These are phyloP conservation scores for Cyprinella venusta DNA, from an alignment of 2,797 vertebrate species.

Conservation along the genomic window DNA sequence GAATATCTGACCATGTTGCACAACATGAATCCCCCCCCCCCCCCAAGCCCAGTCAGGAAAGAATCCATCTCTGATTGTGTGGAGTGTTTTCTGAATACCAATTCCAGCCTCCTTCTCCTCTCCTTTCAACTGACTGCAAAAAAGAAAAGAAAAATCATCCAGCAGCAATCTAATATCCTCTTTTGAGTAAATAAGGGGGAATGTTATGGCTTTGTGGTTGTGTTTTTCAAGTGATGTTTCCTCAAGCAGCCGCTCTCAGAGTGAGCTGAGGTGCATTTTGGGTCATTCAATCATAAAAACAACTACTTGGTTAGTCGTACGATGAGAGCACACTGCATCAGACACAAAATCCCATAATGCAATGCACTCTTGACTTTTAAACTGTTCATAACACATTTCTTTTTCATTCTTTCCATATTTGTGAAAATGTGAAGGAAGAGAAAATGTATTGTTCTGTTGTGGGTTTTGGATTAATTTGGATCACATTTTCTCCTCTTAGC, in stretches of 20 bases:
- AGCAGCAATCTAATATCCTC: constrained; percentile 39
- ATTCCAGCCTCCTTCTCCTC: neutral
- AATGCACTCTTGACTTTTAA: neutral
- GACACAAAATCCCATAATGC: neutral
- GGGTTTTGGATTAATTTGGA: constrained; percentile 10
- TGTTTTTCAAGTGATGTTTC: constrained; percentile 25
- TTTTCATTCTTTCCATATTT: neutral
- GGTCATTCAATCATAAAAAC: constrained; percentile 35
- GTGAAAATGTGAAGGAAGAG: neutral
- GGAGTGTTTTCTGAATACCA: constrained; percentile 39
- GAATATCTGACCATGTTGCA: too few relatives aligned
- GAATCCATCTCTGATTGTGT: neutral
- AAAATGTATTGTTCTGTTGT: neutral
- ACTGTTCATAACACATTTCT: neutral
- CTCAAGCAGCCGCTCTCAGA: neutral
- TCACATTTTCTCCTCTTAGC: neutral
- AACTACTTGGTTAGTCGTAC: neutral
- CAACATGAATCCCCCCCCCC: too few relatives aligned
- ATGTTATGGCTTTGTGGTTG: constrained; percentile 29
- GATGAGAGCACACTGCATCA: neutral
- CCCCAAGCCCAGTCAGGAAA: neutral
- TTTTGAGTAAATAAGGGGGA: constrained; percentile 5
- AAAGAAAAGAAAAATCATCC: neutral
- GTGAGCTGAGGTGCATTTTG: constrained; percentile 18
- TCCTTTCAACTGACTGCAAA: constrained; percentile 25